Evolutionary conservation across 2,113 vertebrate genomes (phyloP).

Genomic region (Sarotherodon lohbergeri): DNA sequence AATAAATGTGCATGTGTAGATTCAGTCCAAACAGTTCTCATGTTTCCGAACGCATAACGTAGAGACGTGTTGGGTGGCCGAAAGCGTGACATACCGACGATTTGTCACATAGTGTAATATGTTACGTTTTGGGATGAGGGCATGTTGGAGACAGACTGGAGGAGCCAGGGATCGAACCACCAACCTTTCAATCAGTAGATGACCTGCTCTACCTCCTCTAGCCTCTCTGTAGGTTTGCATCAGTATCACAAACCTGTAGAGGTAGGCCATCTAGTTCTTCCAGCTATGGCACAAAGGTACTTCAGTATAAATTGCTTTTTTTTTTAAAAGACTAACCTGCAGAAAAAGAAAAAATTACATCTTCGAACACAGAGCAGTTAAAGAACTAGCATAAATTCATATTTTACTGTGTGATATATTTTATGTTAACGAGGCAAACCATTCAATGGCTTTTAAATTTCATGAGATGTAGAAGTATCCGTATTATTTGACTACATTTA

Average conservation of each 20-base stretch:
- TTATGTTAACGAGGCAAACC: neutral
- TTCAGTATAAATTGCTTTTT: neutral
- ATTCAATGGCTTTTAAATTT: neutral
- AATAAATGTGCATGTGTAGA: neutral
- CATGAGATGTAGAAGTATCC: neutral
- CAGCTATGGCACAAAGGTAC: neutral
- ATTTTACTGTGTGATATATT: neutral
- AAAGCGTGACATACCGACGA: neutral
- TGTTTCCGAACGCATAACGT: neutral
- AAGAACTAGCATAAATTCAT: neutral
- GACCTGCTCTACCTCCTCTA: neutral
- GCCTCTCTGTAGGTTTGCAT: neutral
- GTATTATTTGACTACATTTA: neutral
- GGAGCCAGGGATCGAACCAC: neutral
- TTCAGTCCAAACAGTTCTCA: neutral
- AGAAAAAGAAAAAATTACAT: neutral
- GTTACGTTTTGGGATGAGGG: neutral
- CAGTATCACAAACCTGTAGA: too few relatives aligned
- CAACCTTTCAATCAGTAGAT: neutral
- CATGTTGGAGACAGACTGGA: neutral
- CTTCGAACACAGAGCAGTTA: neutral
- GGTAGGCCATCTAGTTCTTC: neutral
- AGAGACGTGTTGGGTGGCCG: neutral
- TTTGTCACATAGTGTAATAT: neutral
- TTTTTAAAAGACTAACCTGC: neutral